Base-by-base conservation (phyloP, 2,797 vertebrate genomes). In the Xerus rutilus region DNA sequence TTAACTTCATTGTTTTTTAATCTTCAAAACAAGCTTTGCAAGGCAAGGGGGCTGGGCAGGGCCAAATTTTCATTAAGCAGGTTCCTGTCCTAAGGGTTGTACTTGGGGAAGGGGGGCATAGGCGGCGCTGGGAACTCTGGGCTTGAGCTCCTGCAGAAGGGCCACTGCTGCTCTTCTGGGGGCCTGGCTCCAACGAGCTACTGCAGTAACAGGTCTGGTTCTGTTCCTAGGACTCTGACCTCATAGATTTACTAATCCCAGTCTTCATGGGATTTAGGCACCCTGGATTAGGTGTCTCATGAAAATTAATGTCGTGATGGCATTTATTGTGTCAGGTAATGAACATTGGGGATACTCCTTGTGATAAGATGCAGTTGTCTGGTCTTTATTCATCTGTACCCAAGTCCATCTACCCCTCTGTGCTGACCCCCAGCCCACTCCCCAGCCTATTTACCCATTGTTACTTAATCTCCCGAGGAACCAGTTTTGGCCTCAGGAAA, bases 1-100 rank as follows among this genome's bases (percentile, higher is more conserved):
- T 97, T 97, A 97, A 96, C 95, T 97, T 96, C 96, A 96, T 97
- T 97, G 97, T 97, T 94, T 97, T 97, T 96, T 97, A 96, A 97
- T 91, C 91, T 97, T 96, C 83, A 89, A 93, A 95, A 96, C 96
- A 97, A 95, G 77, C 83, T 95, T 97, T 95, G 72, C 57, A 79
- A 89, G 92, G 95, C 59, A 52, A 94, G 39, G 49, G 93, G 57
- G 25, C 52, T 45, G 47, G 85, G 83, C 20, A 87, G 83, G 93
- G 59, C 83, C 89, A 74, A 35, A 79, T 83, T 96, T 94, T 96
- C 67, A 73, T 95, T 86, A 95, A 94, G 43, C 45, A 59, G 23
- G 89, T 74, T 39, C 57, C 54, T 92, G 73, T 52, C n/a, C 81
- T 67, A n/a, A 93, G 18, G 25, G 30, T 84, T 54, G 23, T 47